phyloP scores from a whole-genome alignment of 2,797 vertebrate genomes.

The Erpetoichthys calabaricus region DNA sequence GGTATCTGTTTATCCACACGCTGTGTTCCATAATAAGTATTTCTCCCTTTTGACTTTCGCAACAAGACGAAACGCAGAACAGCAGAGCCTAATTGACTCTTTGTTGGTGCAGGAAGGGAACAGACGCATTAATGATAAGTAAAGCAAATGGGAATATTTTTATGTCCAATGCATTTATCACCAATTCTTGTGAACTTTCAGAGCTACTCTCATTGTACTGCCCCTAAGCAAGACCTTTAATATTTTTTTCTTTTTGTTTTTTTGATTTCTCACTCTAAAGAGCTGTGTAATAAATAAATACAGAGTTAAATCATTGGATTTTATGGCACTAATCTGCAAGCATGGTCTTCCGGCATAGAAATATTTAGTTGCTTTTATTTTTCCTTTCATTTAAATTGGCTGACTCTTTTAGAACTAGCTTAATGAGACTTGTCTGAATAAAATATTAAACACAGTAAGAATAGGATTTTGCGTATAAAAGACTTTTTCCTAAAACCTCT shows the following conservation, averaged over 20 bases:
- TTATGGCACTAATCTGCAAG: conserved; percentile 16
- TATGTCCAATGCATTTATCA: conserved; percentile 22
- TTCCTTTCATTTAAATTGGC: too few species aligned
- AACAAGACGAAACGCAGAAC: conserved; percentile 16
- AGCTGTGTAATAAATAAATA: conserved; percentile 48
- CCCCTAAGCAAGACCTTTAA: conserved; percentile 49
- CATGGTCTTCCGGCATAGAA: too few species aligned
- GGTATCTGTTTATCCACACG: conserved; percentile 6
- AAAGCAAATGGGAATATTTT: conserved; percentile 24
- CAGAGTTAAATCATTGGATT: conserved; percentile 35
- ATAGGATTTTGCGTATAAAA: too few species aligned
- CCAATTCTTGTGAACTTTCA: conserved; percentile 11
- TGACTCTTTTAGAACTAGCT: too few species aligned
- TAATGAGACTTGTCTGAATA: too few species aligned
- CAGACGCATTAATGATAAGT: conserved; percentile 26
- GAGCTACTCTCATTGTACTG: conserved; percentile 14
- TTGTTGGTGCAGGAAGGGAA: conserved; percentile 17
- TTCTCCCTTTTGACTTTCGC: conserved; percentile 9
- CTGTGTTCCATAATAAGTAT: conserved; percentile 10
- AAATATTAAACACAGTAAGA: too few species aligned
- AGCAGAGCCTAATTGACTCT: conserved; percentile 25
- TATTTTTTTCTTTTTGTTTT: conserved; percentile 23
- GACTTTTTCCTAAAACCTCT: too few species aligned
- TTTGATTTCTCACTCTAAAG: conserved; percentile 42
- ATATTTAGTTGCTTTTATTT: too few species aligned